A percentile compares a stretch with the other conserved stretches of the same genome.
Evolutionary conservation across 2,888 invertebrate species (phyloP).

Genomic region (Mythimna ferrago): DNA sequence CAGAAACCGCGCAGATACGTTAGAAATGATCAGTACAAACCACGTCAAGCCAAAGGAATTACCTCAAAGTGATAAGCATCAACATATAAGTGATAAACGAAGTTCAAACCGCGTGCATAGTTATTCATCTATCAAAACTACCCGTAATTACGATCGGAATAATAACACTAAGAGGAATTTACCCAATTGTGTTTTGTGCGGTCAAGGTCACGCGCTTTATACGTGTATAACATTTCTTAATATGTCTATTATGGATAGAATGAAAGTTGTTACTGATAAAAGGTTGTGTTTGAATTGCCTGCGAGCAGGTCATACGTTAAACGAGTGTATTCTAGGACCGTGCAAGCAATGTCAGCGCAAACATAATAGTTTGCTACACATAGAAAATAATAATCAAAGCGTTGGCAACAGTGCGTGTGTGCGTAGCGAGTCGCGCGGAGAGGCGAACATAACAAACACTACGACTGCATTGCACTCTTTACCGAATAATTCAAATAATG

Average conservation of each 20-base stretch:
- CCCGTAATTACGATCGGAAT: neutral
- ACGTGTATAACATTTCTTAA: conserved; percentile 6
- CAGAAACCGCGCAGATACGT: conserved; percentile 1
- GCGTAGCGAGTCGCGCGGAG: conserved; percentile 2
- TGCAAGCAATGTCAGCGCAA: conserved; percentile 14
- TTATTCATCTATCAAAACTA: neutral
- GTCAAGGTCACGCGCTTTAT: conserved; percentile 13
- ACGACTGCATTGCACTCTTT: neutral
- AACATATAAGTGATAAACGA: conserved; percentile 2
- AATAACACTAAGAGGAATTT: neutral
- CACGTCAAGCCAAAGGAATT: neutral
- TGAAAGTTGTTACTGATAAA: conserved; percentile 11
- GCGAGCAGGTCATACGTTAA: too few relatives aligned
- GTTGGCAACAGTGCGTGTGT: neutral
- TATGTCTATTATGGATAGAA: neutral
- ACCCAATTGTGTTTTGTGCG: neutral
- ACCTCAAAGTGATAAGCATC: neutral
- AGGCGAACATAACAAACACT: neutral
- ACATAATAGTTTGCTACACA: conserved; percentile 17
- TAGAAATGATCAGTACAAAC: conserved; percentile 5
- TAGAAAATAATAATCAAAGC: neutral
- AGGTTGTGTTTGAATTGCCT: conserved; percentile 1
- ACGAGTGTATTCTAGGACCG: neutral
- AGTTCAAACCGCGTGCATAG: conserved; percentile 3
- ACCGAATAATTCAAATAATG: neutral